Evolutionary conservation across 2,113 vertebrate species (phyloP), one percentile per base, ranked within the genome.

Genomic region (Psophia crepitans): DNA sequence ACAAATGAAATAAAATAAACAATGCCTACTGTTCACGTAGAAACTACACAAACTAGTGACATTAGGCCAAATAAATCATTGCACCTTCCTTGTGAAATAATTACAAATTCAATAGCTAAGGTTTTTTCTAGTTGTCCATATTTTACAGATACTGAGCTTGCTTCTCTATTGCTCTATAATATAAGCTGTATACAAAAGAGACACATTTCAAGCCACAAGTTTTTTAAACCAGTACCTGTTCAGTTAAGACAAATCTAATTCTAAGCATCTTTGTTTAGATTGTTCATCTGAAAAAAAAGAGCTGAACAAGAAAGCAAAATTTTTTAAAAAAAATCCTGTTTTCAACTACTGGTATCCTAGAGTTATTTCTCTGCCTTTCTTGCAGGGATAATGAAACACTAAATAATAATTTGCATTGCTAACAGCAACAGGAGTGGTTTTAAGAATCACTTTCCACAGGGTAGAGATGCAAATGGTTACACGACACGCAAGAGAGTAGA

Each of bases 1-100:
- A 35, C 6, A 93, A 86, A 53, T 33, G 4, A 84, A 90, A 89
- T 21, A 89, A 92, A 87, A 70, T 23, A 80, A 90, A 53, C 5
- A 53, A 56, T 57, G 10, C 1, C n/a, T 56, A 9, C 5, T 87
- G 81, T 43, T 84, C 23, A 30, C 5, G 14, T 37, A 69, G 22
- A 77, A 90, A 58, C 10, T 57, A 28, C 19, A 41, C 37, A 28
- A 84, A 84, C 20, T 53, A 77, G 23, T 61, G 44, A 77, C 21
- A 58, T 41, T 57, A 76, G 12, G 44, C 28, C 24, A 85, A 93
- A 69, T 8, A 93, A 73, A 73, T 53, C 8, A 41, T 14, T 88
- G 11, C 8, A 48, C 5, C 19, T 57, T 88, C 6, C 19, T 49
- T 54, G 12, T 65, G 33, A 90, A 90, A 74, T 80, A 77, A 83